Conservation (phyloP, 2,888 invertebrate species). For the Ceramica pisi region DNA sequence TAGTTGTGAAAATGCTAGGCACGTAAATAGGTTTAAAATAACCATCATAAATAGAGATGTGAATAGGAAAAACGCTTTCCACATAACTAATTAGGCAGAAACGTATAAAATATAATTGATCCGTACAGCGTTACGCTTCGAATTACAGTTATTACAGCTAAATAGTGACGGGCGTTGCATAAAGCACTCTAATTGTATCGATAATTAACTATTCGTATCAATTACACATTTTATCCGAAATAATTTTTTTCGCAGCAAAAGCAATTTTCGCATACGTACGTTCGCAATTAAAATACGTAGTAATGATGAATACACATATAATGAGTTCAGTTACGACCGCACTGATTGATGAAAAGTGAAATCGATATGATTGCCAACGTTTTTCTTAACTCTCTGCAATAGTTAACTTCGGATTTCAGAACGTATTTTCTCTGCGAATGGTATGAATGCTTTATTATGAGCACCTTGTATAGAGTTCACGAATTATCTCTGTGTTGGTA, state of each 20-base stretch:
- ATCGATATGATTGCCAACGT: slow-evolving; percentile 56
- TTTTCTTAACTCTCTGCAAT: slow-evolving; percentile 44
- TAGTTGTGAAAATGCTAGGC: too few species aligned
- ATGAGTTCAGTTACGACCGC: slow-evolving; percentile 63
- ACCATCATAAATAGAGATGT: background rate
- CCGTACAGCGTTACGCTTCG: slow-evolving; percentile 14
- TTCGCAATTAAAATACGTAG: slow-evolving; percentile 72
- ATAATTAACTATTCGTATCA: slow-evolving; percentile 61
- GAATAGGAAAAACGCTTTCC: background rate
- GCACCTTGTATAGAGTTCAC: slow-evolving; percentile 55
- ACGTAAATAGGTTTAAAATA: background rate
- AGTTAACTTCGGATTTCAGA: slow-evolving; percentile 49
- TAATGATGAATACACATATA: slow-evolving; percentile 65
- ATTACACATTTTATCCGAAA: slow-evolving; percentile 60
- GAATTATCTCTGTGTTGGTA: slow-evolving; percentile 55
- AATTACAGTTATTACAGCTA: slow-evolving; percentile 47
- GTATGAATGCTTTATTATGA: slow-evolving; percentile 54
- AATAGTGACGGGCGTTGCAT: slow-evolving; percentile 58
- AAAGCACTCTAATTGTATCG: slow-evolving; percentile 62
- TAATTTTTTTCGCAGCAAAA: slow-evolving; percentile 36
- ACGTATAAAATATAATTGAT: slow-evolving; percentile 17
- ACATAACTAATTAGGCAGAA: slow-evolving; percentile 12
- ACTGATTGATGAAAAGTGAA: slow-evolving; percentile 73
- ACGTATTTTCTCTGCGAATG: slow-evolving; percentile 56
- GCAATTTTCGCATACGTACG: slow-evolving; percentile 60